A percentile compares a stretch with the other conserved stretches of the same genome.
Evolutionary conservation across 2,113 vertebrate species (phyloP).

Genomic region (Pteruthius melanotis): DNA sequence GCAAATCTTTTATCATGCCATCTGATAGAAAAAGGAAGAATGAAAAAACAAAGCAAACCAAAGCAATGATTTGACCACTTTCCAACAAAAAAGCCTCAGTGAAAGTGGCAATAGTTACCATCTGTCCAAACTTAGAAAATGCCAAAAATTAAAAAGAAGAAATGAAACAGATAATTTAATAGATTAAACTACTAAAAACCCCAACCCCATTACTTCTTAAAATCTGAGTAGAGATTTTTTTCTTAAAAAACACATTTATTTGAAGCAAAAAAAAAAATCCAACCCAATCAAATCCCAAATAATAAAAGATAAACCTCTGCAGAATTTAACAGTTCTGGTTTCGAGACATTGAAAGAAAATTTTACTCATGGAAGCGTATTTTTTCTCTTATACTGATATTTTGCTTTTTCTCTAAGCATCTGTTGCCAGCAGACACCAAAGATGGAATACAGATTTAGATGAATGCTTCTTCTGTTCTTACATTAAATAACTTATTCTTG

Average conservation of each 20-base stretch:
- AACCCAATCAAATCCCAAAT: neutral
- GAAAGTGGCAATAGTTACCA: neutral
- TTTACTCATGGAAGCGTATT: neutral
- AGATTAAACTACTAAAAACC: neutral
- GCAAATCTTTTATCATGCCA: neutral
- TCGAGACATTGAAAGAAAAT: neutral
- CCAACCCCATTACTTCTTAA: neutral
- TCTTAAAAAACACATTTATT: neutral
- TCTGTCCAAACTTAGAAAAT: neutral
- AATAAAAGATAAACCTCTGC: neutral
- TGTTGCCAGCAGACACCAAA: neutral
- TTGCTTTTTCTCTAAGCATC: neutral
- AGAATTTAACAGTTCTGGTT: neutral
- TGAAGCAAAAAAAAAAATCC: neutral
- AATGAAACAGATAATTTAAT: neutral
- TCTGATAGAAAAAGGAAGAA: neutral
- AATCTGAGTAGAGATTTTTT: neutral
- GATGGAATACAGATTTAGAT: neutral
- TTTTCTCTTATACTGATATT: neutral
- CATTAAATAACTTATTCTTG: neutral
- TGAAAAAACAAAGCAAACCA: neutral
- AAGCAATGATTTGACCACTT: neutral
- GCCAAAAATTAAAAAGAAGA: neutral
- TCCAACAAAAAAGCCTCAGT: neutral
- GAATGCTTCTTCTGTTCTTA: neutral